Percentiles rank a stretch among this genome's conserved stretches.
These are phyloP conservation scores for Emydura subglobosa DNA, from an alignment of 2,113 vertebrate genomes.

Conservation along the genomic window DNA sequence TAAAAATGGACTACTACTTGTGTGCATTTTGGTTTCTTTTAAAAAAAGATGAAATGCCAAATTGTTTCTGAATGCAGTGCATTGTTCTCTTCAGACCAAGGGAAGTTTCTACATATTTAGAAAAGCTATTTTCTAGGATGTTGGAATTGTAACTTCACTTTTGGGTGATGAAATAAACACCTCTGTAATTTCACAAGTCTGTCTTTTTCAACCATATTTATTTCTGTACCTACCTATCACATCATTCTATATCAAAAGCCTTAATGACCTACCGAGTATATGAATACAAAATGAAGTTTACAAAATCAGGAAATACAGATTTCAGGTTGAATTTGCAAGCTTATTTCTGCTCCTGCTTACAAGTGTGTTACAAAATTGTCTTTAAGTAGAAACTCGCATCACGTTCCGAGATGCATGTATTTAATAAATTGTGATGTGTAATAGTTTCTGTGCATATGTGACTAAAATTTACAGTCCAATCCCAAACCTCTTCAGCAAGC, in stretches of 20 bases:
- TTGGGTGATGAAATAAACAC: not conserved
- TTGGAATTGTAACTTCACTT: not conserved
- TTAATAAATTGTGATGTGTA: not conserved
- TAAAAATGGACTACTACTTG: not conserved
- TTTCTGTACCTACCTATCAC: conserved; percentile 30
- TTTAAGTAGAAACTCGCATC: not conserved
- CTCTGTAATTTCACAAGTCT: conserved; percentile 59
- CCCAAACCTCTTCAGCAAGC: too few relatives aligned
- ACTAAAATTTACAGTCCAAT: not conserved
- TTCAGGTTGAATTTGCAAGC: conserved; percentile 23
- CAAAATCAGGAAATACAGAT: conserved; percentile 41
- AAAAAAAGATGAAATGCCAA: not conserved
- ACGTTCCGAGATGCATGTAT: not conserved
- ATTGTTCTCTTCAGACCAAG: not conserved
- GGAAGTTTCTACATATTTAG: not conserved
- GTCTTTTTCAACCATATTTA: conserved; percentile 45
- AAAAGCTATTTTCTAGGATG: not conserved
- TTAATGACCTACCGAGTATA: not conserved
- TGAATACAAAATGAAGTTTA: not conserved
- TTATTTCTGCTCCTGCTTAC: conserved; percentile 35
- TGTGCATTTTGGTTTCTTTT: not conserved
- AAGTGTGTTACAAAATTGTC: conserved; percentile 16
- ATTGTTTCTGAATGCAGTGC: not conserved
- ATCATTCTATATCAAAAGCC: conserved; percentile 36
- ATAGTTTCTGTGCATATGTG: not conserved